These are phyloP conservation scores for Myotis lucifugus DNA, from an alignment of 2,113 vertebrate species.

Conservation along the genomic window DNA sequence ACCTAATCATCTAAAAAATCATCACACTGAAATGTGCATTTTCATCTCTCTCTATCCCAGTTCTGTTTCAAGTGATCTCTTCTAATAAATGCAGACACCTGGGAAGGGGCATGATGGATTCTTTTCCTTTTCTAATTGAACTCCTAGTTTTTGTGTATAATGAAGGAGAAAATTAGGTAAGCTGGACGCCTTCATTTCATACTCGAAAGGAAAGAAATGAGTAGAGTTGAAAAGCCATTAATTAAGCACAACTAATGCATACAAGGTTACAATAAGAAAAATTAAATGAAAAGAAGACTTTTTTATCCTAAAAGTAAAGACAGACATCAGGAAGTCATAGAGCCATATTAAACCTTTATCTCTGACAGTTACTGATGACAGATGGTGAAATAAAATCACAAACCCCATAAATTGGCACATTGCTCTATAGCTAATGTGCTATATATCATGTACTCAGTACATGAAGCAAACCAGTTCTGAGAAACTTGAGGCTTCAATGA, in stretches of 20 bases:
- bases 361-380: slow-evolving; percentile 6
- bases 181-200: slow-evolving; percentile 1
- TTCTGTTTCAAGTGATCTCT: background rate
- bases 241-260: background rate
- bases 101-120: background rate
- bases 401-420: background rate
- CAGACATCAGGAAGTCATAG: background rate
- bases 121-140: slow-evolving; percentile 31
- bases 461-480: background rate
- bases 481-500: background rate
- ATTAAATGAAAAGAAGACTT: background rate
- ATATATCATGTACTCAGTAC: background rate
- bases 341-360: slow-evolving; percentile 16
- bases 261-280: background rate
- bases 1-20: background rate
- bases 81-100: slow-evolving; percentile 27
- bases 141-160: slow-evolving; percentile 44
- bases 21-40: background rate
- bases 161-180: slow-evolving; percentile 53
- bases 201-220: slow-evolving; percentile 29
- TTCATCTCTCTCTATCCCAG: background rate
- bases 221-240: slow-evolving; percentile 1
- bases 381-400: slow-evolving; percentile 24
- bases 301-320: background rate
- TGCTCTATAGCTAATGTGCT: background rate